Conservation (phyloP, 2,113 vertebrate species). For the Spea multiplicata region DNA sequence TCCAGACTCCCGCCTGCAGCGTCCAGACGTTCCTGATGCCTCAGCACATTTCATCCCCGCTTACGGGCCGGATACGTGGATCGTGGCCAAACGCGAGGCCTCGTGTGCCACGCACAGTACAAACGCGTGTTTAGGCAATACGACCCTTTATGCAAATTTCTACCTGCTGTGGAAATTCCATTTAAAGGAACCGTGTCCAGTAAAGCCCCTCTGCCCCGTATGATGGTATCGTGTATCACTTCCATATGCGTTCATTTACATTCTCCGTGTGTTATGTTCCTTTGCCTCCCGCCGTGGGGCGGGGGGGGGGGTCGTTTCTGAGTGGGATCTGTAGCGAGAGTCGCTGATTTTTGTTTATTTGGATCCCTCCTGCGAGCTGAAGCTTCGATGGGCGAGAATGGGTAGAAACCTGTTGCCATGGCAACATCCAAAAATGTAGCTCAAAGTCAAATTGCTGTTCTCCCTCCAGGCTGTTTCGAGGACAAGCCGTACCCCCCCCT, state of each 20-base stretch:
- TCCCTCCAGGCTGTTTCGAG: background rate
- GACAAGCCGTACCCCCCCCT: background rate
- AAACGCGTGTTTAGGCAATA: background rate
- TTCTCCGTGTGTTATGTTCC: background rate
- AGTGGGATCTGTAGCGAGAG: too few species aligned
- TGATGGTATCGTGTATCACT: too few species aligned
- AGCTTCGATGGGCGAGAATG: background rate
- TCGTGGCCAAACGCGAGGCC: background rate
- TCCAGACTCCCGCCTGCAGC: background rate
- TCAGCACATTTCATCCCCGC: conserved; percentile 27
- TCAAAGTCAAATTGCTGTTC: background rate
- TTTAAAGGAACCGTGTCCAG: too few species aligned
- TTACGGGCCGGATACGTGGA: background rate
- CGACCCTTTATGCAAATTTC: too few species aligned
- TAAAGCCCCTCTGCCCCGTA: too few species aligned
- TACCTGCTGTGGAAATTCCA: too few species aligned
- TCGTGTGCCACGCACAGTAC: background rate
- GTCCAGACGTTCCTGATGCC: background rate
- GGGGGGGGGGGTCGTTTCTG: too few species aligned
- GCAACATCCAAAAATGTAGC: conserved; percentile 2
- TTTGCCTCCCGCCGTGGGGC: too few species aligned
- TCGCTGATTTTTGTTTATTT: background rate
- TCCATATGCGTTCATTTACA: too few species aligned
- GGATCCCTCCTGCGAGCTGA: background rate
- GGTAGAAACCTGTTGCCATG: conserved; percentile 2